Evolutionary conservation across 2,113 vertebrate genomes (phyloP), one percentile per base, ranked within the genome.

Genomic region (Pithys albifrons): DNA sequence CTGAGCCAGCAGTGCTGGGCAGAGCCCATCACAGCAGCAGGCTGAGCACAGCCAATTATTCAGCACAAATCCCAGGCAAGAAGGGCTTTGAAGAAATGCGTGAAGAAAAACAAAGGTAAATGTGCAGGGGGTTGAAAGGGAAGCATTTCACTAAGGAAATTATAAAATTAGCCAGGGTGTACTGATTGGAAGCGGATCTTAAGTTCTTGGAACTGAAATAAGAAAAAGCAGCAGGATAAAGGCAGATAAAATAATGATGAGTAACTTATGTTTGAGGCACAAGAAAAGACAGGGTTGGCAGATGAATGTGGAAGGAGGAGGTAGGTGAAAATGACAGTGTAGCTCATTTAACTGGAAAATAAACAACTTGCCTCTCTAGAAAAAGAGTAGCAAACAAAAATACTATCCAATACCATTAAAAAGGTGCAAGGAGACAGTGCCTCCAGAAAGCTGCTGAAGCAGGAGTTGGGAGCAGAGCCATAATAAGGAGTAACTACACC

Each of bases 21-120:
- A 81, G 67, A 83, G 81, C 71, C 85, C 90, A 91, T 75, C 84
- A 43, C 66, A 94, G 91, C 95, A 82, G 78, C 90, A 85, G 85
- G 61, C 74, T 52, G 48, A 73, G 57, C 74, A 58, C 27, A 76
- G n/a, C 88, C 82, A 79, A 33, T 52, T 59, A 80, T 75, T 89
- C 80, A 78, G 78, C 54, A 90, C 45, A 89, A 89, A 93, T 73
- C 52, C 29, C 87, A 78, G 41, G 39, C 12, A 52, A 61, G 84
- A 73, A 73, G 11, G 61, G 90, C 74, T 96, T 94, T 91, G 85
- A 93, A 96, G 80, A 84, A 92, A 77, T 4, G 33, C 9, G 1
- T 35, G 52, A 86, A 61, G 35, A 31, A 89, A 94, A 94, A 75
- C 57, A 94, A 88, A 95, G 43, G 72, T 66, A 89, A 91, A 66